These are phyloP conservation scores for Gasteruption jaculator DNA, from an alignment of 2,888 invertebrate species.

Conservation along the genomic window DNA sequence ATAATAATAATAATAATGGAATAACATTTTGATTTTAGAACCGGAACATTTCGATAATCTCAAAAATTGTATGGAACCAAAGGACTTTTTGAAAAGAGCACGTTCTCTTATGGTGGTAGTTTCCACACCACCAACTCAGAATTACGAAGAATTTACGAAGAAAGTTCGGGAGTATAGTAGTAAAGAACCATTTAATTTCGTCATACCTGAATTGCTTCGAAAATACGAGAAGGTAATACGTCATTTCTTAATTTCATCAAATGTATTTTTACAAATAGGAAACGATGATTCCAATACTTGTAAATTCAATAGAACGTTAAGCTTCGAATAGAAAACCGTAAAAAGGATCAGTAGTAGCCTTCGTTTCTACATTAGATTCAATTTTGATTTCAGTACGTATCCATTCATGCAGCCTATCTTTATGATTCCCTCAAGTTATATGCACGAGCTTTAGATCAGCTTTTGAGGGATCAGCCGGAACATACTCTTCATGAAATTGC, in stretches of 20 bases:
- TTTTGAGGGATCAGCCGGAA: slow-evolving; percentile 62
- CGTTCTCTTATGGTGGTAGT: slow-evolving; percentile 85
- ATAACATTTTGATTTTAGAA: slow-evolving; percentile 45
- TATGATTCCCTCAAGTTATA: slow-evolving; percentile 94
- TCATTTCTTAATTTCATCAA: slow-evolving; percentile 7
- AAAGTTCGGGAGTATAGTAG: slow-evolving; percentile 76
- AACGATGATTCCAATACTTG: slow-evolving; percentile 11
- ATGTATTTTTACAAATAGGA: no score
- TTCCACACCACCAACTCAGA: slow-evolving; percentile 74
- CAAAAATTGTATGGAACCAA: slow-evolving; percentile 60
- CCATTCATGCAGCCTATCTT: slow-evolving; percentile 88
- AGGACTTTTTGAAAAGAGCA: slow-evolving; percentile 66
- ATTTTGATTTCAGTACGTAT: slow-evolving; percentile 66
- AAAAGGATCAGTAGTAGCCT: no score
- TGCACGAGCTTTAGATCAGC: slow-evolving; percentile 76
- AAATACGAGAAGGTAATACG: slow-evolving; percentile 46
- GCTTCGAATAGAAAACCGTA: no score
- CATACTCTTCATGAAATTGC: slow-evolving; percentile 65
- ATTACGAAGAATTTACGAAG: slow-evolving; percentile 73
- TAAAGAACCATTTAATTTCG: slow-evolving; percentile 77
- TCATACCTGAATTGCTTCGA: slow-evolving; percentile 59
- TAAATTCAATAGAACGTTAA: no score
- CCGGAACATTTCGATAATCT: slow-evolving; percentile 58
- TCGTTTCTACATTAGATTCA: slow-evolving; percentile 7
- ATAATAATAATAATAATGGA: no score